Conservation (phyloP, 2,888 invertebrate species). For the Shargacucullia verbasci region DNA sequence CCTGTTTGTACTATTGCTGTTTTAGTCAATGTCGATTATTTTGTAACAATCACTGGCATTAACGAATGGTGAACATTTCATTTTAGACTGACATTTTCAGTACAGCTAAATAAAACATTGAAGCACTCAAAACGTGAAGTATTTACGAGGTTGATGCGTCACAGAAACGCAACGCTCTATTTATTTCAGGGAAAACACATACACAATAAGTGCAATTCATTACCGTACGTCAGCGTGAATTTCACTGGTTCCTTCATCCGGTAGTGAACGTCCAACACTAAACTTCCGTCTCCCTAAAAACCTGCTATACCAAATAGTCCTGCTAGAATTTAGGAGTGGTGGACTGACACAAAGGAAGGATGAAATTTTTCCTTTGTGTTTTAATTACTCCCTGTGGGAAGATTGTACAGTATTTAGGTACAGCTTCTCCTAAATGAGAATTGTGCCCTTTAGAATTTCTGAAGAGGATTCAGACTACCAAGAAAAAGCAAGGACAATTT, state of each 20-base stretch:
- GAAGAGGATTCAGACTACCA: too few species aligned
- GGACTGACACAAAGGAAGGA: too few species aligned
- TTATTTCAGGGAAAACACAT: slow-evolving; percentile 34
- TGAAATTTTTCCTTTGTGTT: too few species aligned
- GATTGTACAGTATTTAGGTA: too few species aligned
- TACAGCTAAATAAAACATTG: slow-evolving; percentile 5
- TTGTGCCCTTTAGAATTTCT: too few species aligned
- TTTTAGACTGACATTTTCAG: slow-evolving; percentile 6
- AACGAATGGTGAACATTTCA: too few species aligned
- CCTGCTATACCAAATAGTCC: not conserved
- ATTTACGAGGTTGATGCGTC: slow-evolving; percentile 38
- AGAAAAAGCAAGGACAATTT: too few species aligned
- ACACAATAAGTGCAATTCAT: slow-evolving; percentile 30
- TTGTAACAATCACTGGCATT: too few species aligned
- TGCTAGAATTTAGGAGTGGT: not conserved
- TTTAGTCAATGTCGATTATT: too few species aligned
- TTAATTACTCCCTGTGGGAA: too few species aligned
- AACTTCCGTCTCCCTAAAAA: slow-evolving; percentile 3
- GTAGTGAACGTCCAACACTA: slow-evolving; percentile 16
- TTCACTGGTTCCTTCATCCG: slow-evolving; percentile 29
- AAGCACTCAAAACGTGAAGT: slow-evolving; percentile 27
- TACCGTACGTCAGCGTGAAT: slow-evolving; percentile 33
- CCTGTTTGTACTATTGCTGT: too few species aligned
- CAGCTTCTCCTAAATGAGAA: too few species aligned
- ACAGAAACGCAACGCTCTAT: slow-evolving; percentile 29